Conservation (phyloP, 2,797 vertebrate species). For the Scleropages formosus region DNA sequence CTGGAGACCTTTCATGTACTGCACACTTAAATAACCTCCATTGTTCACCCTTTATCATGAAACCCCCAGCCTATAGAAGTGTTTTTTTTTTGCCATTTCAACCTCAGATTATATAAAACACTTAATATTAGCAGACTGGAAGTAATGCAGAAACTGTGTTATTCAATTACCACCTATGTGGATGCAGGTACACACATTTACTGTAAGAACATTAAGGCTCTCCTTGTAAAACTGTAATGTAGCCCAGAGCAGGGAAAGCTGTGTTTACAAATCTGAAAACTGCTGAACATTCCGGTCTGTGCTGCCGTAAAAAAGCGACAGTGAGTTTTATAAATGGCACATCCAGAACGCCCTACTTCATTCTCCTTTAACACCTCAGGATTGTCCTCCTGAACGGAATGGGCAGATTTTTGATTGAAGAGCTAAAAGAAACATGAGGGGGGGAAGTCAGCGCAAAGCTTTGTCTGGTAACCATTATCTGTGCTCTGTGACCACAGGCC, state of each 20-base stretch:
- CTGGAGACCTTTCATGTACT: not conserved
- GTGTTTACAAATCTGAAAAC: not conserved
- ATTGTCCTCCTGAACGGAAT: not conserved
- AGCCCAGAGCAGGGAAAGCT: too few relatives aligned
- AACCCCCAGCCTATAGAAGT: not conserved
- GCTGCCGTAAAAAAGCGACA: not conserved
- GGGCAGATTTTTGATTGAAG: slow-evolving; percentile 5
- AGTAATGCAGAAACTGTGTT: slow-evolving; percentile 5
- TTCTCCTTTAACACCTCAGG: not conserved
- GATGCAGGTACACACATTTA: not conserved
- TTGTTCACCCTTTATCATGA: slow-evolving; percentile 19
- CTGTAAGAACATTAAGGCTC: too few relatives aligned
- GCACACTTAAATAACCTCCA: slow-evolving; percentile 4
- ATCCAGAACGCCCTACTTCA: not conserved
- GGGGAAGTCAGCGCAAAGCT: not conserved
- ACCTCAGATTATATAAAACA: slow-evolving; percentile 18
- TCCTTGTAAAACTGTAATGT: not conserved
- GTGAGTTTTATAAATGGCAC: not conserved
- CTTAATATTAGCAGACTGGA: not conserved
- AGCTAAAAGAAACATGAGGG: not conserved
- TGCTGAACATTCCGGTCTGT: not conserved
- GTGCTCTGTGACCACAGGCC: slow-evolving; percentile 44
- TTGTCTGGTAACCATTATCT: slow-evolving; percentile 53
- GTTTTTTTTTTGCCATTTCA: slow-evolving; percentile 16
- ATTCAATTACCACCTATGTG: slow-evolving; percentile 9